Evolutionary conservation across 2,113 vertebrate genomes (phyloP).

Genomic region (Telmatochromis sp.): DNA sequence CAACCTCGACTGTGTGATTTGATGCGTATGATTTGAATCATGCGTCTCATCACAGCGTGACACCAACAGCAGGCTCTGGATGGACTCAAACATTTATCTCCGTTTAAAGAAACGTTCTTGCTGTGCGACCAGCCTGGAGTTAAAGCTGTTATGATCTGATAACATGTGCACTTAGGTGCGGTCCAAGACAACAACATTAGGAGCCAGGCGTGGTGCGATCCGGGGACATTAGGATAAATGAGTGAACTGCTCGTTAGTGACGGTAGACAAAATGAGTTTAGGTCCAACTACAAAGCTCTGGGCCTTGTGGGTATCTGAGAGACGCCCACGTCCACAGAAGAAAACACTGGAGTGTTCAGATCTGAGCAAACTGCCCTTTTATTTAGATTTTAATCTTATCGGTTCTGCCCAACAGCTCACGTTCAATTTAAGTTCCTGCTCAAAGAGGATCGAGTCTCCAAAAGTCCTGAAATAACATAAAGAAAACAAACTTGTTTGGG

Average conservation of each 20-base stretch:
- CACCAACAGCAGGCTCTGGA: background rate
- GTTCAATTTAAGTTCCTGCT: background rate
- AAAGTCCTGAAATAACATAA: background rate
- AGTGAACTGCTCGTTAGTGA: background rate
- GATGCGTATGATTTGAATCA: background rate
- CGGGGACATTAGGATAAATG: background rate
- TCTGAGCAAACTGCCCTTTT: background rate
- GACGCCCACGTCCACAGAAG: rapidly evolving
- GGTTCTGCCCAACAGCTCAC: rapidly evolving
- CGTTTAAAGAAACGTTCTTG: rapidly evolving
- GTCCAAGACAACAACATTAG: background rate
- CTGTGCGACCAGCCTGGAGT: rapidly evolving
- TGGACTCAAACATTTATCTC: background rate
- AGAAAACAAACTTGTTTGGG: background rate
- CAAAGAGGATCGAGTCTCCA: rapidly evolving
- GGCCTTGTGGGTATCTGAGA: rapidly evolving
- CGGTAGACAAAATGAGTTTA: background rate
- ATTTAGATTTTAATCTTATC: background rate
- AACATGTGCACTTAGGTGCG: rapidly evolving
- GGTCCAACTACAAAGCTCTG: rapidly evolving
- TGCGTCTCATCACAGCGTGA: background rate
- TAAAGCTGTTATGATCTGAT: background rate
- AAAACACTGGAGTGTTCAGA: rapidly evolving
- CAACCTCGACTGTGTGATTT: too few species aligned
- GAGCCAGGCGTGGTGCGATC: rapidly evolving